Percentiles rank a stretch among this genome's conserved stretches.
phyloP scores from a whole-genome alignment of 2,888 invertebrate species.

The Tupiocoris notatus region DNA sequence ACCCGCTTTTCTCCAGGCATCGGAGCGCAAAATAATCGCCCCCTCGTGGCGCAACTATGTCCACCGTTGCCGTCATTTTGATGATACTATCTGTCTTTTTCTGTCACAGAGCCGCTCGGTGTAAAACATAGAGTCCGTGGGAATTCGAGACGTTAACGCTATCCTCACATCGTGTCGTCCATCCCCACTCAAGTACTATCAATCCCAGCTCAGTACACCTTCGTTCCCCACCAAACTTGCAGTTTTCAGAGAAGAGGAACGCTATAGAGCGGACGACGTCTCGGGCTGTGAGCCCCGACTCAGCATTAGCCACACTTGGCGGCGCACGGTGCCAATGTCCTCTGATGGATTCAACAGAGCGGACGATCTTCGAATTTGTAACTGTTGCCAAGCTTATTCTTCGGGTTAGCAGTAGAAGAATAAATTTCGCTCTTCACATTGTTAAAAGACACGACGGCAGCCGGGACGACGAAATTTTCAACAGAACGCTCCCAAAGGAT shows the following conservation, averaged over 20 bases:
- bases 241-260: neutral
- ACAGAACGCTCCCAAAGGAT: too few relatives aligned
- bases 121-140: neutral
- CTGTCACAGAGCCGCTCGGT: neutral
- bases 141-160: too few relatives aligned
- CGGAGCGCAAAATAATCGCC: neutral
- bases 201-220: neutral
- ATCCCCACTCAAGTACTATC: neutral
- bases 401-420: too few relatives aligned
- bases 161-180: neutral
- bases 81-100: too few relatives aligned
- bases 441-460: too few relatives aligned
- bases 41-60: neutral
- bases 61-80: too few relatives aligned
- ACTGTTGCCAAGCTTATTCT: too few relatives aligned
- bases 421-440: too few relatives aligned
- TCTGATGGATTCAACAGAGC: too few relatives aligned
- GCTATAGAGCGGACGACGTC: too few relatives aligned
- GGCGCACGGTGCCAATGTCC: neutral
- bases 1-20: neutral
- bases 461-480: too few relatives aligned
- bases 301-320: neutral
- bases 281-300: neutral
- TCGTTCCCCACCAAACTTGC: neutral
- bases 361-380: too few relatives aligned